These are phyloP conservation scores for Myrmecobius fasciatus DNA, from an alignment of 2,113 vertebrate genomes.

Conservation along the genomic window DNA sequence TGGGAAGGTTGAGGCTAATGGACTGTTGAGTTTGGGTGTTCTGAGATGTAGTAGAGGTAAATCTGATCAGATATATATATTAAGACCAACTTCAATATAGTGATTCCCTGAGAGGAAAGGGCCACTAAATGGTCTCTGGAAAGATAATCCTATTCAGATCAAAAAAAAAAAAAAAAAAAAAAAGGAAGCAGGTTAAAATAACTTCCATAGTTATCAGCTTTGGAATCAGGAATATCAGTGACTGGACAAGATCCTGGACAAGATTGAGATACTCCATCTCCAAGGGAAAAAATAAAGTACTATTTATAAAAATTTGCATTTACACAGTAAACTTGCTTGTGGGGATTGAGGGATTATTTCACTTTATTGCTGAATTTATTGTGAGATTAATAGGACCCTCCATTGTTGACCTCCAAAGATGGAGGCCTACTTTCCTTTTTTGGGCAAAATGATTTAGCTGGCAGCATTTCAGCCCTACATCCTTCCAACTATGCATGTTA, in stretches of 20 bases:
- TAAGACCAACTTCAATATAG: background rate
- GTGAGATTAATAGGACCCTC: background rate
- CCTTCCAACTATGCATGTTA: conserved; percentile 44
- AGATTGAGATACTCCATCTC: background rate
- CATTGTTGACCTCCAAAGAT: background rate
- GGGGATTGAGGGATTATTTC: fast-evolving
- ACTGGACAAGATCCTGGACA: background rate
- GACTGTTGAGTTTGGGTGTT: background rate
- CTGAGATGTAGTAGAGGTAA: background rate
- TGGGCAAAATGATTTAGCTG: conserved; percentile 54
- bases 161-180: too few relatives aligned
- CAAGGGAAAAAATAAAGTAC: too few relatives aligned
- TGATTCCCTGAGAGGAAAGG: background rate
- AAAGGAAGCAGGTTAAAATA: background rate
- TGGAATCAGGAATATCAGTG: background rate
- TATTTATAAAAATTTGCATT: background rate
- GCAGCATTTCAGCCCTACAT: conserved; percentile 31
- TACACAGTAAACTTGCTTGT: background rate
- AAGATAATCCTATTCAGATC: background rate
- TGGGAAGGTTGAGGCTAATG: background rate
- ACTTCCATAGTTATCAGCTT: background rate
- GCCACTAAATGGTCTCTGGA: background rate
- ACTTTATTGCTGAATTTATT: background rate
- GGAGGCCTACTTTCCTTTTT: conserved; percentile 36
- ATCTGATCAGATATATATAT: background rate